Evolutionary conservation across 2,888 invertebrate genomes (phyloP), one percentile per base, ranked within the genome.

Genomic region (Epistrophella euchroma): DNA sequence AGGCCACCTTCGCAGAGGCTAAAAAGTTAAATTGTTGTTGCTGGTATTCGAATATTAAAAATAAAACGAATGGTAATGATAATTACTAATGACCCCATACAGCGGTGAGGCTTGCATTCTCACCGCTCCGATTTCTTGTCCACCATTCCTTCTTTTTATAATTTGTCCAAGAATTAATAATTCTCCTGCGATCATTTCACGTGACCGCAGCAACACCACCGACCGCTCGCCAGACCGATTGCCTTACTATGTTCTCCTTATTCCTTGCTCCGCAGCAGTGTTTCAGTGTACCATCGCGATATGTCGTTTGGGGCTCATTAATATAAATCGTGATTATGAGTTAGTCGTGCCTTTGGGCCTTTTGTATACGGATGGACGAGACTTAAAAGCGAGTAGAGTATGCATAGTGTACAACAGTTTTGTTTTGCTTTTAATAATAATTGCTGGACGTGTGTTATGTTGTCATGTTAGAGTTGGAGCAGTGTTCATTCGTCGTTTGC

Each of bases 321-420:
- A 89, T 89, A 89, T 89, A 89, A 89, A 89, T 89, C 88, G 88
- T 89, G 88, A 88, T 89, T 89, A 89, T 88, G 88, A 86, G 82
- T 82, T 82, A 88, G 88, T 89, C 88, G 88, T 89, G 88, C 88
- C 88, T 82, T 82, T 81, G 88, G 88, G 88, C 87, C 81, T 82
- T 85, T 83, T 84, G 81, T 68, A 37, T 82, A 74, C 74, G 58
- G 82, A 62, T 74, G 70, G 37, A 78, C 72, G 37, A 52, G 52
- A 68, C 68, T 32, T 68, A 50, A 45, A 22, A 47, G 76, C 40
- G 19, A 28, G 37, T 52, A 19, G 32, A 28, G 45, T 58, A 71
- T 56, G 68, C 62, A 52, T 83, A 79, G 58, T 62, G 77, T 74
- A 82, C 55, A 86, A 82, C 77, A 82, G 82, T 86, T 86, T 82